Evolutionary conservation across 2,888 invertebrate species (phyloP).

Genomic region (Caradrina kadenii): DNA sequence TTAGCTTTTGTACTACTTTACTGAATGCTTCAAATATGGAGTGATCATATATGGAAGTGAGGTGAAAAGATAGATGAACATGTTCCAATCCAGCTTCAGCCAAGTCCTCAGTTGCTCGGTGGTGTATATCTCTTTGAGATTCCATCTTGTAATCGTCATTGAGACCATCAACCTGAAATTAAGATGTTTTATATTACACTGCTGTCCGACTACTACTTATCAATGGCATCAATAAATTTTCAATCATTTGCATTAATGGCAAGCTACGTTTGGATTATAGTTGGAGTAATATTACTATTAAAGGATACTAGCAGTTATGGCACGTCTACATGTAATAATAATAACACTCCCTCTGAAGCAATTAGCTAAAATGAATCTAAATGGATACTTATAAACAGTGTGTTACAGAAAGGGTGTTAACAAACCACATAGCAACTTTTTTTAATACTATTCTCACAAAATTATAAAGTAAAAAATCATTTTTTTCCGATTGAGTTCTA

Average conservation of each 20-base stretch:
- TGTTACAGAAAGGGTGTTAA: too few relatives aligned
- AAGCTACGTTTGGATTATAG: not conserved
- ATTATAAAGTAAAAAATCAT: too few relatives aligned
- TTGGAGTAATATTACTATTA: not conserved
- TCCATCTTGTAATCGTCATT: slow-evolving; percentile 99
- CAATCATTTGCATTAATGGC: not conserved
- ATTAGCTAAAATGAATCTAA: too few relatives aligned
- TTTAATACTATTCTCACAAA: too few relatives aligned
- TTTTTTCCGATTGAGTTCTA: too few relatives aligned
- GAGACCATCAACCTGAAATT: slow-evolving; percentile 96
- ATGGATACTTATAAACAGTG: not conserved
- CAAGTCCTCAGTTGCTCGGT: slow-evolving; percentile 98
- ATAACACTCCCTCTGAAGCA: too few relatives aligned
- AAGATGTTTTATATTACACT: not conserved
- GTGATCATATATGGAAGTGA: slow-evolving; percentile 99
- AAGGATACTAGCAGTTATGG: too few relatives aligned
- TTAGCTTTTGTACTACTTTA: slow-evolving; percentile 99
- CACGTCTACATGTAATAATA: too few relatives aligned
- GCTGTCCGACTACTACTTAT: too few relatives aligned
- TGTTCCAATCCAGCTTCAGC: slow-evolving; percentile 96
- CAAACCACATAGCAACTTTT: too few relatives aligned
- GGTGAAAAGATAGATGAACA: slow-evolving; percentile 97
- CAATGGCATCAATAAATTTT: not conserved
- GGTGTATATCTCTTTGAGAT: slow-evolving; percentile 99
- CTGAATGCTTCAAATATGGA: slow-evolving; percentile 99